phyloP scores from a whole-genome alignment of 2,797 vertebrate genomes.

The Denticeps clupeoides region DNA sequence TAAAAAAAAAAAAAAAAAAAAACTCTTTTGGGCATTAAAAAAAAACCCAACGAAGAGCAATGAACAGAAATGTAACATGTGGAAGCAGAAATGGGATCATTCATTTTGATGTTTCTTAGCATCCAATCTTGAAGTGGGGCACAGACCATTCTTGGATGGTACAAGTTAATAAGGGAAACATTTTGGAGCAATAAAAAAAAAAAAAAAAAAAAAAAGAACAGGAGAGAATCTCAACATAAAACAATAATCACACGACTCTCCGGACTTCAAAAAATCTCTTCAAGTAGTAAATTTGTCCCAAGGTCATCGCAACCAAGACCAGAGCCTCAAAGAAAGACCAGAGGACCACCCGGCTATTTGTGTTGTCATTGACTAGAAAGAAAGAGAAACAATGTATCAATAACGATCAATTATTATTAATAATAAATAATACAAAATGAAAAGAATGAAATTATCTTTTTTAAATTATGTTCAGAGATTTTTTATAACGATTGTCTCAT shows the following conservation, averaged over 20 bases:
- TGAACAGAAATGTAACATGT: too few species aligned
- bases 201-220: background rate
- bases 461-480: too few species aligned
- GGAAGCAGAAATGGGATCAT: too few species aligned
- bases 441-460: too few species aligned
- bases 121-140: too few species aligned
- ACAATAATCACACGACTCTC: conserved; percentile 77
- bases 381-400: background rate
- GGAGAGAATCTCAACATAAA: background rate
- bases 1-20: too few species aligned
- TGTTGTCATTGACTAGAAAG: conserved; percentile 99
- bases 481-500: too few species aligned
- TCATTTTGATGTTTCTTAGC: too few species aligned
- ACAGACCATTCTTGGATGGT: too few species aligned
- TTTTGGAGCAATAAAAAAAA: background rate
- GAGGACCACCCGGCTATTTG: conserved; percentile 95
- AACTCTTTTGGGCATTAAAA: too few species aligned
- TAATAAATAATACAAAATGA: background rate
- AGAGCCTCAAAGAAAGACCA: conserved; percentile 10
- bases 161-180: background rate
- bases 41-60: too few species aligned
- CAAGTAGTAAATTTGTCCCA: conserved; percentile 99
- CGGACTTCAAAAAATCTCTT: conserved; percentile 99
- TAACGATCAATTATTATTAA: background rate
- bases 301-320: conserved; percentile 27